Conservation (phyloP, 2,888 invertebrate species). For the Phytoseiulus persimilis region DNA sequence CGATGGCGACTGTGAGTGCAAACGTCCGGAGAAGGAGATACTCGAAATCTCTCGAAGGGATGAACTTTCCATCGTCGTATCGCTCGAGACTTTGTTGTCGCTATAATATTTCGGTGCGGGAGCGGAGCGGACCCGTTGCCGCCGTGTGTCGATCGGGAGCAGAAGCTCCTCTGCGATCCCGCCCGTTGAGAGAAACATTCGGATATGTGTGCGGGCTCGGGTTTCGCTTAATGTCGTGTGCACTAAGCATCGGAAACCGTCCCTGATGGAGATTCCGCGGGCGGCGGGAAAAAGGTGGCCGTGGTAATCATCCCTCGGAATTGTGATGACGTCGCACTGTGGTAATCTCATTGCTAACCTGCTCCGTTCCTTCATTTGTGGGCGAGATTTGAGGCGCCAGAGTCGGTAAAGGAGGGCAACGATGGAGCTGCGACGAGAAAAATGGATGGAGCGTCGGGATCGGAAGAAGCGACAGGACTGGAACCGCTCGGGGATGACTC, state of each 20-base stretch:
- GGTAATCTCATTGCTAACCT: background rate
- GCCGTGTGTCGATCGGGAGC: background rate
- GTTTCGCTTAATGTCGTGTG: constrained; percentile 5
- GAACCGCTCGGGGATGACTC: background rate
- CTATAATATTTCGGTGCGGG: too few species aligned
- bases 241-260: background rate
- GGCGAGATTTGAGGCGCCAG: background rate
- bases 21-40: background rate
- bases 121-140: too few species aligned
- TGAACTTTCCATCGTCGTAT: too few species aligned
- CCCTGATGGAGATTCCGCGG: background rate
- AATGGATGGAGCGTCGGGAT: background rate
- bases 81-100: too few species aligned
- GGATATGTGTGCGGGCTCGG: background rate
- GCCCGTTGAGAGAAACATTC: background rate
- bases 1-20: background rate
- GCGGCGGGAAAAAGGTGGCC: background rate
- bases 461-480: background rate
- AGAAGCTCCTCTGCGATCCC: background rate
- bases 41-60: too few species aligned
- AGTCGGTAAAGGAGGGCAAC: background rate
- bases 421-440: background rate
- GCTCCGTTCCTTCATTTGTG: background rate
- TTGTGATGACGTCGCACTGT: background rate
- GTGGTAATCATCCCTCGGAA: background rate